Evolutionary conservation across 1,140 invertebrate genomes (phyloP), one percentile per base, ranked within the genome.

Genomic region (Drosophila serrata): DNA sequence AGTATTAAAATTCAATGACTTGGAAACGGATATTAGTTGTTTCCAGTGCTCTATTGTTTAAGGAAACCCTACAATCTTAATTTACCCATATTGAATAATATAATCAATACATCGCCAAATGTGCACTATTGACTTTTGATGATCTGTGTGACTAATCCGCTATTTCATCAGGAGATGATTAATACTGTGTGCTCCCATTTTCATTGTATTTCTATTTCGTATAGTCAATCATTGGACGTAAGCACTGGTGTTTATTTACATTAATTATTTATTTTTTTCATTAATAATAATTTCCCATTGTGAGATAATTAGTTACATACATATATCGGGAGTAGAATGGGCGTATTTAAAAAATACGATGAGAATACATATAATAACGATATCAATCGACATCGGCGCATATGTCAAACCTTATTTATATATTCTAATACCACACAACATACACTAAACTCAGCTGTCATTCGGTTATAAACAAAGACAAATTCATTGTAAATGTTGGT

Each of bases 401-500:
- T 6, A 9, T 40, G 35, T 60, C 56, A 19, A n/a, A 40, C 22
- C 22, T 63, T 15, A 40, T 39, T 40, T 6, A 59, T 57, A 22
- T 11, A 19, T 15, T 29, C 6, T 22, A 8, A 15, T 58, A 39
- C 17, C 22, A 22, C 15, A 8, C 19, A 40, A 29, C 17, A 24
- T 17, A 11, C 17, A 53, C 1, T 4, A 5, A 22, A 22, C 29
- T 35, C 4, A 5, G 4, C 11, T 17, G n/a, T 51, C n/a, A 31
- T 59, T 48, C 19, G 58, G 17, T 60, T 33, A 7, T 6, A 33
- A 35, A 17, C 15, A 22, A 61, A 37, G 24, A n/a, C 8, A 65
- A 64, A 48, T 46, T 65, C 49, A n/a, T 29, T 51, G 46, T 69
- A 65, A 42, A 67, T 69, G 37, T 68, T 67, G 22, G 12, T 43